Base-by-base conservation (phyloP, 2,797 vertebrate genomes). In the Allobates femoralis region DNA sequence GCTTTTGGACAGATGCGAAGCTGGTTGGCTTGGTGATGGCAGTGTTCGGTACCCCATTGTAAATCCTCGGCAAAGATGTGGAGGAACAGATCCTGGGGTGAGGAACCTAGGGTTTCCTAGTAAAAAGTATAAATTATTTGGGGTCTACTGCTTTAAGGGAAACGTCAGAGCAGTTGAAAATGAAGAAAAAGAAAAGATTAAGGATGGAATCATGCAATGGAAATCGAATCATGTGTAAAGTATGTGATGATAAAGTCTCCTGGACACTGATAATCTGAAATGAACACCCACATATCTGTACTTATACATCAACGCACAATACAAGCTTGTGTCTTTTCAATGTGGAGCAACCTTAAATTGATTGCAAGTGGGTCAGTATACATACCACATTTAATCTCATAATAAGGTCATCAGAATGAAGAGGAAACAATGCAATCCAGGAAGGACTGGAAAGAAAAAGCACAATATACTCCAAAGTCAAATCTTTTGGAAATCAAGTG, bases 11-110 rank as follows among this genome's bases (percentile, higher is more conserved):
- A 96, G 96, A 83, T 99, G 98, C 67, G 96, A 98, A 34, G 97
- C 97, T 0, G 98, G 98, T 30, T 99, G 98, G 98, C 89, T 99
- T 89, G 96, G 96, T 66, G 98, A 99, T 1, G 96, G 96, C 79
- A 98, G 97, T 90, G 95, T 97, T 76, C 97, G 98, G 34, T 99
- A 99, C 90, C 97, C 98, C 86, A 97, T 99, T 19, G 97, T 99
- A 86, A 99, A 98, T 86, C 98, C 98, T 0, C 95, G 98, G 0
- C 88, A 93, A 0, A 96, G 97, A 88, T 99, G 98, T 0, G 98
- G 98, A 0, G 97, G 97, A 50, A 88, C 90, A 1, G 93, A 96
- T 78, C 96, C 97, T 0, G 97, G 98, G 0, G 96, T 99, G 26
- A 94, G 97, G 74, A 96, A 95, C 93, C 92, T 99, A 2, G 97